Evolutionary conservation across 92 coral and sea anemone species (phyloP).

Genomic region (Zoanthus sansibaricus): DNA sequence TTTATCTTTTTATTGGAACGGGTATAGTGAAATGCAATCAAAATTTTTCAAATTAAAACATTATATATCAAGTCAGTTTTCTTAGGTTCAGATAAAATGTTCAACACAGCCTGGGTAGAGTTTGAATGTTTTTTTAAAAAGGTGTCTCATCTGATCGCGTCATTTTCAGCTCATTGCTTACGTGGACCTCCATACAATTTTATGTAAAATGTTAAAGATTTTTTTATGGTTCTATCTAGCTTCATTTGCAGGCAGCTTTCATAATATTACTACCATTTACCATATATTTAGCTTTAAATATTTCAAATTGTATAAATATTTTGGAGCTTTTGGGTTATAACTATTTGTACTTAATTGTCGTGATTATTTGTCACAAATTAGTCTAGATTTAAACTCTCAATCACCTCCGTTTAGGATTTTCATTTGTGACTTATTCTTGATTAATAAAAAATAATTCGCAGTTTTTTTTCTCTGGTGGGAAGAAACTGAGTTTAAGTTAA

Average conservation of each 20-base stretch:
- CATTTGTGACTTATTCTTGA: not conserved
- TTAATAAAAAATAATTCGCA: not conserved
- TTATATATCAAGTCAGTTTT: not conserved
- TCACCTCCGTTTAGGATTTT: not conserved
- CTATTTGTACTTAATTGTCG: no score
- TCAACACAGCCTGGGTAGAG: no score
- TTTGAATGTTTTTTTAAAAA: not conserved
- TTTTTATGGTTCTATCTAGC: no score
- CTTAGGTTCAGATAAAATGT: not conserved
- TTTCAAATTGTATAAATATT: no score
- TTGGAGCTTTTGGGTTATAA: no score
- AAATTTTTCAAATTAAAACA: not conserved
- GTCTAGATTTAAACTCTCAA: no score
- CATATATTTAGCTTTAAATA: no score
- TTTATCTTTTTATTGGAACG: conserved; percentile 6
- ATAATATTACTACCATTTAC: no score
- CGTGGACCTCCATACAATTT: not conserved
- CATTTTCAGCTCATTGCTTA: not conserved
- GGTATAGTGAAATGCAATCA: not conserved
- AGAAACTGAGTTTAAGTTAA: no score
- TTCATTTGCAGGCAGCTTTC: no score
- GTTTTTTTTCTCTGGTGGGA: no score
- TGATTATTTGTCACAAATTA: no score
- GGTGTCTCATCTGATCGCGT: not conserved
- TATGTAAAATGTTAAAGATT: not conserved